A percentile compares a stretch with the other conserved stretches of the same genome.
Conservation (phyloP, 2,113 vertebrate genomes). For the Paradoxurus hermaphroditus region DNA sequence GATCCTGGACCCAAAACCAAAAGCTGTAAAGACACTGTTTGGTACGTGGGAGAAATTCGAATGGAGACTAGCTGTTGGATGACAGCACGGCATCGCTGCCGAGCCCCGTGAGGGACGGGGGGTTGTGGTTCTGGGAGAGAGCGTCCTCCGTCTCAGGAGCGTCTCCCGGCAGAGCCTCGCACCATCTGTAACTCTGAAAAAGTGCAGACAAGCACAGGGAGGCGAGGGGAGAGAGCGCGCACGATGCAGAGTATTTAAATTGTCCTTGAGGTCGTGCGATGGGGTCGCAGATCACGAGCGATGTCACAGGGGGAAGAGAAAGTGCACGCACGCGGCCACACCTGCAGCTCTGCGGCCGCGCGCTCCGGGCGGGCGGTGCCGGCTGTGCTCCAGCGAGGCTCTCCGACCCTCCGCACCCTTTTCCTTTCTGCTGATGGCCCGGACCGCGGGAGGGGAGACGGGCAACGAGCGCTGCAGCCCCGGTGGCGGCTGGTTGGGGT, state of each 20-base stretch:
- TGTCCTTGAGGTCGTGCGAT: neutral
- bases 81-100: rapidly evolving
- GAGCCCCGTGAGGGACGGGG: neutral
- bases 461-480: neutral
- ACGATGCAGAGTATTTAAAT: neutral
- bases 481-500: neutral
- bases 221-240: neutral
- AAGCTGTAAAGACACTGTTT: neutral
- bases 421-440: constrained; percentile 12
- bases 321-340: rapidly evolving
- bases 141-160: neutral
- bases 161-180: neutral
- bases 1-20: neutral
- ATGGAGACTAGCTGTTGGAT: rapidly evolving
- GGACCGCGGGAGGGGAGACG: neutral
- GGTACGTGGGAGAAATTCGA: neutral
- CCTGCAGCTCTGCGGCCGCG: rapidly evolving
- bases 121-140: neutral
- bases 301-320: rapidly evolving
- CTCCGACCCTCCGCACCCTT: neutral
- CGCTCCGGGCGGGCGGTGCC: rapidly evolving
- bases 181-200: neutral
- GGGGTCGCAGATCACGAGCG: too few species aligned
- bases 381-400: neutral
- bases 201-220: neutral